Base-by-base conservation (phyloP, 2,888 invertebrate genomes). In the Stenodema calcarata region DNA sequence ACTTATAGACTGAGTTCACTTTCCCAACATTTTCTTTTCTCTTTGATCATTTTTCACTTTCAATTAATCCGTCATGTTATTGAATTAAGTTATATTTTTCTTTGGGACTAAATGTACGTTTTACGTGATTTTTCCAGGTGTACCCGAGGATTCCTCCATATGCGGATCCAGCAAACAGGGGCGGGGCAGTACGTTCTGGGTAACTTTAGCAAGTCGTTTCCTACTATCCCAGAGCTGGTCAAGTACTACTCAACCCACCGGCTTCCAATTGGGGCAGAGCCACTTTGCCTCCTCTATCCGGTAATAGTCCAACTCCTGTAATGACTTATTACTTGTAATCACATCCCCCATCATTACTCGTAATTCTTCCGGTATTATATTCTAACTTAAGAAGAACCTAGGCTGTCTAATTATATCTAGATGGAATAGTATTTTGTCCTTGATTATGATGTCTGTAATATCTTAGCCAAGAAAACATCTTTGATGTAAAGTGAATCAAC, bases 141-240 rank as follows among this genome's bases (percentile, higher is more conserved):
- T 91, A 96, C 97, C 84, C 94, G 96, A 90, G 98, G 98, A 80
- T 98, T 97, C 90, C 98, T 99, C 96, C 98, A 99, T 91, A 97
- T 99, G 96, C 94, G 98, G 89, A 98, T 99, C 88, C 95, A 95
- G 89, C 87, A 88, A 27, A 94, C 94, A 90, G 92, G 92, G 16
- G 92, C 94, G 16, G 96, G 96, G 87, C 95, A 95, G 87, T 98
- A 95, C 91, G 97, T 98, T 84, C 92, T 99, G 89, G 98, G 98
- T 6, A 96, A 96, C 90, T 98, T 98, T 91, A 96, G 97, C 90
- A 96, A 97, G 89, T 97, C 97, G 30, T 99, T 98, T 91, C 94
- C 95, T 78, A 95, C 95, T 82, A 97, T 99, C 89, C 98, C 98
- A n/a, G 96, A 97, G 90, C 96, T 99, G 94, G 96, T 99, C 90